Evolutionary conservation across 2,797 vertebrate genomes (phyloP), one percentile per base, ranked within the genome.

Genomic region (Labroides dimidiatus): DNA sequence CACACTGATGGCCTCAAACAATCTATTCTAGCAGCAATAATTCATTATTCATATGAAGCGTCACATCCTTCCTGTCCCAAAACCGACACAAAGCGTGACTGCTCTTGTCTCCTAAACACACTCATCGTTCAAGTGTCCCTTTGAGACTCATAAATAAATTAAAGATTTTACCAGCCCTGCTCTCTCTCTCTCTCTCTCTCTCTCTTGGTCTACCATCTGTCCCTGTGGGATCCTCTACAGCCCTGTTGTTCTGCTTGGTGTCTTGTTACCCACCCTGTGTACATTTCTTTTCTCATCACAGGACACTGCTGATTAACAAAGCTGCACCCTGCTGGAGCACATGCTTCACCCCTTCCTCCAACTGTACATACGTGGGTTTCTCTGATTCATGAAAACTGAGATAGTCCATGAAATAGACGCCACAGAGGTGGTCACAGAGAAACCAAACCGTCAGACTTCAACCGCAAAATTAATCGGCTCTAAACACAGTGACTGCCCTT

Each of bases 71-170:
- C 19, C 14, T 17, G 56, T 55, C 43, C 36, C 45, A 42, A 57
- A 60, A 56, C 44, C 15, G 17, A 7, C 39, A 53, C 56, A 19
- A 45, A 49, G 61, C 43, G 50, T 16, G 39, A 16, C 23, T 33
- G 36, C 51, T 23, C 39, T 43, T 45, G 49, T 42, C 54, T 51
- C 24, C n/a, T 21, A 49, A 59, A 77, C 4, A 80, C 60, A 45
- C 48, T 67, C 64, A 37, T 69, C 67, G 24, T n/a, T 72, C 33
- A 57, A 78, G 60, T 59, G 79, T 76, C 55, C 64, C 62, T 79
- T 60, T 69, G 69, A 81, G 72, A 64, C 72, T 81, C 45, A 85
- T 89, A 50, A 80, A 88, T 89, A 82, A 84, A 75, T 68, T 15
- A 84, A 36, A 62, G 63, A 39, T 49, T 80, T 72, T 20, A 75